Evolutionary conservation across 2,888 invertebrate genomes (phyloP), one percentile per base, ranked within the genome.

Genomic region (Ichneumoninae sp.): DNA sequence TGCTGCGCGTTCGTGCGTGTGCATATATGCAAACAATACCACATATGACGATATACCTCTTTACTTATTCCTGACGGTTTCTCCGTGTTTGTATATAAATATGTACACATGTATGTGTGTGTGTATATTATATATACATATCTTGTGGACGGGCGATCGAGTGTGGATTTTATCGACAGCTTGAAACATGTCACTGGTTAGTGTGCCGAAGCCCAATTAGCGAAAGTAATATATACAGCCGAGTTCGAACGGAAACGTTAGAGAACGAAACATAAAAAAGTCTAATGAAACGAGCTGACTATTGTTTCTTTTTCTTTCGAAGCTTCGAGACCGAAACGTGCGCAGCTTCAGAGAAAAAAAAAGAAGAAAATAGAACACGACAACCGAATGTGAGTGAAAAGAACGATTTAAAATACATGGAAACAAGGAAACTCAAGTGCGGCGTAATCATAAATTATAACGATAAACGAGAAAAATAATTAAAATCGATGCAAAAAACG

Each of bases 401-500:
- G 22, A 74, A 65, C 44, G 33, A 70, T 68, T 68, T 47, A 66
- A 75, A 70, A 50, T 52, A 76, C 52, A 74, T 60, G 65, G 60
- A 60, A 76, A 80, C 72, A 79, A 30, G 80, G 47, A 30, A 57
- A 57, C 57, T 57, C 26, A 57, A 57, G 57, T 19, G 36, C 26
- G 30, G 33, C 30, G n/a, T 62, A 62, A 62, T 62, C 16, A 26
- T 62, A 62, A 65, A 66, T 62, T 69, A 69, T 47, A 78, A 79
- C 69, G 50, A 72, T 68, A 82, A 79, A 84, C 86, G 85, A 89
- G 84, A 88, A 85, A 87, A 87, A 83, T 30, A 30, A 86, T 83
- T 86, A 89, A 89, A 88, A 90, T 89, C 86, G 91, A 54, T 78
- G 62, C 65, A 85, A 85, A 84, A 85, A 84, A 85, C 33, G 80